These are phyloP conservation scores for Ornithoptera priamus DNA, from an alignment of 2,888 invertebrate genomes.

Conservation along the genomic window DNA sequence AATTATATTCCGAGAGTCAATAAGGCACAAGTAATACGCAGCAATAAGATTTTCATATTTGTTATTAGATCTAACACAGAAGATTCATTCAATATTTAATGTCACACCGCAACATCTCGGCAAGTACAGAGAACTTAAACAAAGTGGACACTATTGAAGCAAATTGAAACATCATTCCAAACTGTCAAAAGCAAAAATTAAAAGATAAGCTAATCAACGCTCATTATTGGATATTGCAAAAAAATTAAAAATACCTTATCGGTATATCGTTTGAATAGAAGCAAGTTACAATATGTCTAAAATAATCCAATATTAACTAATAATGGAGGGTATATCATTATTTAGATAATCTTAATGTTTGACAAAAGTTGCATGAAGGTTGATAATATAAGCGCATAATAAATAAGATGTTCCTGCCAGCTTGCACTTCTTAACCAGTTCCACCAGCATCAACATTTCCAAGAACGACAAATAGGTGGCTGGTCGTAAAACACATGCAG, in stretches of 20 bases:
- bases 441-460: no score
- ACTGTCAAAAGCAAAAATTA: conserved; percentile 48
- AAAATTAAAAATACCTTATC: conserved; percentile 6
- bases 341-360: not conserved
- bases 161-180: conserved; percentile 68
- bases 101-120: conserved; percentile 42
- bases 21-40: conserved; percentile 70
- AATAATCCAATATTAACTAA: conserved; percentile 1
- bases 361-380: not conserved
- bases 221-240: conserved; percentile 41
- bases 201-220: conserved; percentile 37
- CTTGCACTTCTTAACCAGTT: no score
- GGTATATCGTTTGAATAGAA: conserved; percentile 8
- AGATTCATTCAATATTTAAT: conserved; percentile 52
- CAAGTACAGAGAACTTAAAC: conserved; percentile 48
- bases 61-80: conserved; percentile 58
- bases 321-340: not conserved
- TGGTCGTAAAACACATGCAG: no score
- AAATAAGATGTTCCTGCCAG: no score
- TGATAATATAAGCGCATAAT: no score
- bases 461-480: no score
- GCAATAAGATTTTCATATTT: conserved; percentile 65
- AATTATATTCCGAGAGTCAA: conserved; percentile 67
- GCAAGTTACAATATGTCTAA: conserved; percentile 2
- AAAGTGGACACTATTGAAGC: conserved; percentile 64